Base-by-base conservation (phyloP, 92 coral and sea anemone species). In the Ricordea florida region DNA sequence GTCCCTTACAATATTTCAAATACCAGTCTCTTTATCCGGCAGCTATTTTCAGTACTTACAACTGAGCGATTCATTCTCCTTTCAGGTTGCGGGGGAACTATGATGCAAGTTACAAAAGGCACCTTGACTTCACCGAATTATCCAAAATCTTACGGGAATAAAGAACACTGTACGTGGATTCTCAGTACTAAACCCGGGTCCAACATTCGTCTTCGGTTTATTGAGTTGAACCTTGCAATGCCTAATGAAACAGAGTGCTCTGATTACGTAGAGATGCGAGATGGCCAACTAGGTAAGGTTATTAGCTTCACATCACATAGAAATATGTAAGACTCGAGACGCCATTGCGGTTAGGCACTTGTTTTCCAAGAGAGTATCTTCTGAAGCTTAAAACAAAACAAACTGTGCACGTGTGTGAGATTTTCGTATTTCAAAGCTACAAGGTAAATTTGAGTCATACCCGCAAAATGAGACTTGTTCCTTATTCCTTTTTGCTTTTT, bases 21-120 rank as follows among this genome's bases (percentile, higher is more conserved):
- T 33, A 2, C 33, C 22, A 4, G 3, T 32, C 11, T 23, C 22
- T 9, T 1, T 32, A n/a, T 25, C 3, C 20, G 2, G 21, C 2
- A 8, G 3, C 3, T 10, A 32, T 34, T 5, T 33, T 35, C 8
- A 7, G 3, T 6, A 1, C 1, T 20, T 31, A 30, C 32, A 3
- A 9, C 10, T 17, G n/a, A 8, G 44, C 29, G 16, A 40, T 9
- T 32, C 9, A 37, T 46, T 60, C 49, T 14, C n/a, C 18, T 40
- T 32, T 10, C 17, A 91, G 97, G 97, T 5, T 91, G 97, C 74
- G 97, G 97, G 2, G 80, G 67, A 42, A 63, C 87, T 36, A 60
- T 91, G 10, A 43, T 68, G 8, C 81, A 83, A 6, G 20, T 26
- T 0, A 25, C 25, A 9, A 25, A 36, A 27, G 87, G 83, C 14